phyloP scores from a whole-genome alignment of 2,797 vertebrate genomes.

The Peromyscus aztecus region DNA sequence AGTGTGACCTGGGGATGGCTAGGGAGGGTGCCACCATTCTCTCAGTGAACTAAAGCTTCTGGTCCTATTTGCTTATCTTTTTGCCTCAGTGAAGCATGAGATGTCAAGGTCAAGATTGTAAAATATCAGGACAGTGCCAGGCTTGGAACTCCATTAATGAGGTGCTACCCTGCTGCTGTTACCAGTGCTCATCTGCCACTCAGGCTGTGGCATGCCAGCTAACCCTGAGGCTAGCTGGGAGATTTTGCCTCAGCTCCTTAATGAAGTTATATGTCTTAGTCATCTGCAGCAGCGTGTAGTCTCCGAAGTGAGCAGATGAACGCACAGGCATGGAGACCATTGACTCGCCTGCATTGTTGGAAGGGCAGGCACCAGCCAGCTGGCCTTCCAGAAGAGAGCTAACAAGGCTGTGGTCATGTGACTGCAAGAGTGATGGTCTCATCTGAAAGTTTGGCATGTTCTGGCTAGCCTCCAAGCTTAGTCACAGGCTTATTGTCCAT shows the following conservation, averaged over 20 bases:
- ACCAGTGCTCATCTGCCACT: background rate
- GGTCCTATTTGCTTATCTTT: background rate
- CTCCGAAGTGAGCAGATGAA: background rate
- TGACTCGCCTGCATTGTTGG: background rate
- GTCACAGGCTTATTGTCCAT: background rate
- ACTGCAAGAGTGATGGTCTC: background rate
- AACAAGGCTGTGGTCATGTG: fast-evolving
- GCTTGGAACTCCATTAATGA: fast-evolving
- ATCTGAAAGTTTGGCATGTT: fast-evolving
- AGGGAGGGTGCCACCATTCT: background rate
- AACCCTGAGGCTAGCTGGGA: background rate
- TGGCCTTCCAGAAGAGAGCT: too few species aligned
- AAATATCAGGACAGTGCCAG: background rate
- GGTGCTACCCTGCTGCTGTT: fast-evolving
- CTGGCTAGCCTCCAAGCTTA: fast-evolving
- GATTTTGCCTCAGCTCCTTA: background rate
- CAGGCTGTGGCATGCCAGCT: too few species aligned
- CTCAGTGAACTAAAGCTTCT: too few species aligned
- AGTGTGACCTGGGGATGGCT: background rate
- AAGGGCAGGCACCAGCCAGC: background rate
- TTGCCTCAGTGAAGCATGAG: fast-evolving
- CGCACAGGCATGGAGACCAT: fast-evolving
- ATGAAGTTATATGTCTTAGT: background rate
- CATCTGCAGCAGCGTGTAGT: background rate
- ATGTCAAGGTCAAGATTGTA: fast-evolving